Base-by-base conservation (phyloP, 2,113 vertebrate genomes). In the Setophaga kirtlandii region DNA sequence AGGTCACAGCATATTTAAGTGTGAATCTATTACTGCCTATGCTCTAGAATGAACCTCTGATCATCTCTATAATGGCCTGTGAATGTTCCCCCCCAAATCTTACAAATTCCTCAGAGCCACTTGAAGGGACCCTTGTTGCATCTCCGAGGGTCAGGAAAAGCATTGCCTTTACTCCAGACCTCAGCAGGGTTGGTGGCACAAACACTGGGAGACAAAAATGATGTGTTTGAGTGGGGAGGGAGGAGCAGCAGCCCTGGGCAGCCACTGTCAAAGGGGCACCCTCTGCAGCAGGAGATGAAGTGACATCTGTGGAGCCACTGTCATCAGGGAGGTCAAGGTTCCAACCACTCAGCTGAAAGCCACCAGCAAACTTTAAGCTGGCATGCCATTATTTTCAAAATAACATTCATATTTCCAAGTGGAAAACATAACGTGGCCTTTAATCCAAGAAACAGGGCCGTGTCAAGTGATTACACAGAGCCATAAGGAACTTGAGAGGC, bases 211-310 rank as follows among this genome's bases (percentile, higher is more conserved):
- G 68, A 9, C 80, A 73, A 37, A 83, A 60, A 15, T 37, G 0
- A 41, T 2, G 15, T 5, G 30, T 71, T 63, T 0, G 0, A 79
- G 10, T 7, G 3, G 3, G 3, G 8, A 74, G 35, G 70, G 47
- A 62, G 15, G 9, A 6, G 12, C 56, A 69, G 3, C 2, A 8
- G 33, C 10, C 39, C 39, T 12, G 35, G 55, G 39, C 16, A 86
- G 28, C 14, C 24, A 28, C 33, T 35, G 44, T 22, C 33, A 7
- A 24, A 55, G 37, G 39, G 33, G 39, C 27, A 9, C 33, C 11
- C 67, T 44, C 9, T 15, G 8, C 73, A 68, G 27, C 1, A 1
- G n/a, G 30, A 42, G 24, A 28, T 49, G 44, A 39, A 65, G 46
- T 2, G 12, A 33, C 64, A 67, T 58, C 71, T 35, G 2, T 9